Percentiles rank a stretch among this genome's conserved stretches.
These are phyloP conservation scores for Danionella dracula DNA, from an alignment of 2,797 vertebrate genomes.

Conservation along the genomic window DNA sequence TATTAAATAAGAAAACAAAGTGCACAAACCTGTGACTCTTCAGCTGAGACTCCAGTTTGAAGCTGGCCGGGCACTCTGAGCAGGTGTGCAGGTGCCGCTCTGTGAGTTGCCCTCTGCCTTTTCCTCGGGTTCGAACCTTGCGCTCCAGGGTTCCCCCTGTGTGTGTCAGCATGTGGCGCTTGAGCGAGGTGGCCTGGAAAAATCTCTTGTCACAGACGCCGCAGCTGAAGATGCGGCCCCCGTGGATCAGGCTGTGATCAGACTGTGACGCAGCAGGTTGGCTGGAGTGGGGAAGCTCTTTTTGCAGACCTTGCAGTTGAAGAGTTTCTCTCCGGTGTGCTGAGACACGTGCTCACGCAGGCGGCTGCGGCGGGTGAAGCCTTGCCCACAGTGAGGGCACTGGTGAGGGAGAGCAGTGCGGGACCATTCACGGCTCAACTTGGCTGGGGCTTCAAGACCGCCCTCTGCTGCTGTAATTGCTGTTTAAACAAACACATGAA, in stretches of 20 bases:
- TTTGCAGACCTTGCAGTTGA: slow-evolving; percentile 77
- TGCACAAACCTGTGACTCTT: slow-evolving; percentile 68
- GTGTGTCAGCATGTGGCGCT: slow-evolving; percentile 79
- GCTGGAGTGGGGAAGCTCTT: slow-evolving; percentile 86
- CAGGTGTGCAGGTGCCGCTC: slow-evolving; percentile 66
- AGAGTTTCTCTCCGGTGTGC: too few species aligned
- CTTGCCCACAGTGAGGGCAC: slow-evolving; percentile 84
- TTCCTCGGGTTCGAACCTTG: slow-evolving; percentile 49
- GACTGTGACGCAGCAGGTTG: slow-evolving; percentile 83
- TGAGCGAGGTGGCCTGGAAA: slow-evolving; percentile 73
- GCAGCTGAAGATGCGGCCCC: slow-evolving; percentile 76
- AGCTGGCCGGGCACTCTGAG: slow-evolving; percentile 79
- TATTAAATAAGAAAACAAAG: too few species aligned
- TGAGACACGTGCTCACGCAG: slow-evolving; percentile 85
- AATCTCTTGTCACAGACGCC: slow-evolving; percentile 77
- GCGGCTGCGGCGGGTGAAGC: slow-evolving; percentile 85
- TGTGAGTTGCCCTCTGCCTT: slow-evolving; percentile 30
- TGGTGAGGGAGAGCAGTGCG: slow-evolving; percentile 66
- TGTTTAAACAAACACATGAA: background rate
- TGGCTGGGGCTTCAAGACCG: slow-evolving; percentile 61
- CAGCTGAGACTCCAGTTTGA: slow-evolving; percentile 76
- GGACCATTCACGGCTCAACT: slow-evolving; percentile 66
- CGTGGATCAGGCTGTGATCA: slow-evolving; percentile 88
- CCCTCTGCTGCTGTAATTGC: slow-evolving; percentile 18
- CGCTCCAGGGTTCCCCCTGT: background rate